phyloP scores from a whole-genome alignment of 2,113 vertebrate genomes.

The Megaceryle torquata region DNA sequence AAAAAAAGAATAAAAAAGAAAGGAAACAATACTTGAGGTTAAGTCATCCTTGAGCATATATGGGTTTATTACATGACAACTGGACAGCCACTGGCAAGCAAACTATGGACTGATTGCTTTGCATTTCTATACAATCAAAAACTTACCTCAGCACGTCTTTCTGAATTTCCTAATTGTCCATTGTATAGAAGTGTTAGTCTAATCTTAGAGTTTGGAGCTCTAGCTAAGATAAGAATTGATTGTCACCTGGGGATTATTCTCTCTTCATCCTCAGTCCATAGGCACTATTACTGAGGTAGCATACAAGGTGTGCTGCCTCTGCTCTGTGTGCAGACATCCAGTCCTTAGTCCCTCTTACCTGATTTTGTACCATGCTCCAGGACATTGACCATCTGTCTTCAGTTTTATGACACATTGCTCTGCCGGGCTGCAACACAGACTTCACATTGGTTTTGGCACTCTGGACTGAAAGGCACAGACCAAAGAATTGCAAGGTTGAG shows the following conservation, averaged over 20 bases:
- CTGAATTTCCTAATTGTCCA: not conserved
- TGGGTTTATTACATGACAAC: not conserved
- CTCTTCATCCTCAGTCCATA: not conserved
- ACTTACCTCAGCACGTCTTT: not conserved
- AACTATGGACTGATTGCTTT: not conserved
- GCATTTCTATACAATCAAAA: not conserved
- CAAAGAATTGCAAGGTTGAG: not conserved
- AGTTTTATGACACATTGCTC: fast-evolving
- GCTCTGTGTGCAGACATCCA: not conserved
- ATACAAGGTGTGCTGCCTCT: not conserved
- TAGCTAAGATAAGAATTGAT: not conserved
- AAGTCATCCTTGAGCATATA: not conserved
- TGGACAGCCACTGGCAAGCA: not conserved
- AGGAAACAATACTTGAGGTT: not conserved
- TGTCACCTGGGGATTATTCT: not conserved
- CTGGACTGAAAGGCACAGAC: not conserved
- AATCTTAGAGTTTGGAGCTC: not conserved
- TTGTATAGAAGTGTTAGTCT: not conserved
- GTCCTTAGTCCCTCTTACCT: not conserved
- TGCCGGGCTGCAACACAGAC: not conserved
- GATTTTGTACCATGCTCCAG: not conserved
- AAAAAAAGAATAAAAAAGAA: not conserved
- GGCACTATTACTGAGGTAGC: not conserved
- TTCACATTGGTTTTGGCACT: not conserved
- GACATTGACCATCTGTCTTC: not conserved